Evolutionary conservation across 2,888 invertebrate genomes (phyloP).

Genomic region (Drosophila infuscata): DNA sequence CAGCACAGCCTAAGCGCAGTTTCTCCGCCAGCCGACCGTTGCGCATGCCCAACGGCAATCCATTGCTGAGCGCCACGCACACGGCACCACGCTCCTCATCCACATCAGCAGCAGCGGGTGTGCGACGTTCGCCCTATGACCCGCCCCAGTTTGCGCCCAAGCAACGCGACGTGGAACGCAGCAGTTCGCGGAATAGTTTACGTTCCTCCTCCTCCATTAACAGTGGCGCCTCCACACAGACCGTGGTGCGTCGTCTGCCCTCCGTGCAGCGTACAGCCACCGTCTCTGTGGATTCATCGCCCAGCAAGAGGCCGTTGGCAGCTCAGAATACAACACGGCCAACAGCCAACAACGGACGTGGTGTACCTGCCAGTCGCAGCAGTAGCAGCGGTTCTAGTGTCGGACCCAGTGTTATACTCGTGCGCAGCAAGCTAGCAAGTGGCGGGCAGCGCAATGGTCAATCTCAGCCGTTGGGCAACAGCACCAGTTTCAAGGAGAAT

Average conservation of each 20-base stretch:
- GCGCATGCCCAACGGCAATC: conserved; percentile 85
- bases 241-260: conserved; percentile 91
- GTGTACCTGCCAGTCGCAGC: conserved; percentile 87
- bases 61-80: conserved; percentile 89
- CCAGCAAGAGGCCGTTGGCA: conserved; percentile 86
- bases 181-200: conserved; percentile 91
- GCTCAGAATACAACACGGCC: conserved; percentile 85
- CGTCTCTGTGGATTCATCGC: conserved; percentile 83
- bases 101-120: conserved; percentile 27
- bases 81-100: conserved; percentile 77
- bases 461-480: conserved; percentile 64
- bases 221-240: conserved; percentile 91
- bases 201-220: conserved; percentile 94
- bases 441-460: conserved; percentile 38
- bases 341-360: conserved; percentile 48
- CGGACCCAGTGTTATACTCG: conserved; percentile 84
- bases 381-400: conserved; percentile 88
- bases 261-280: conserved; percentile 69
- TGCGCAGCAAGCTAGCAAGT: conserved; percentile 63
- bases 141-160: conserved; percentile 50
- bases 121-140: conserved; percentile 50
- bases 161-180: conserved; percentile 89
- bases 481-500: conserved; percentile 86
- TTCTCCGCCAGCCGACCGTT: conserved; percentile 86
- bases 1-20: conserved; percentile 57